These are phyloP conservation scores for Laterallus jamaicensis DNA, from an alignment of 2,113 vertebrate genomes.

Conservation along the genomic window DNA sequence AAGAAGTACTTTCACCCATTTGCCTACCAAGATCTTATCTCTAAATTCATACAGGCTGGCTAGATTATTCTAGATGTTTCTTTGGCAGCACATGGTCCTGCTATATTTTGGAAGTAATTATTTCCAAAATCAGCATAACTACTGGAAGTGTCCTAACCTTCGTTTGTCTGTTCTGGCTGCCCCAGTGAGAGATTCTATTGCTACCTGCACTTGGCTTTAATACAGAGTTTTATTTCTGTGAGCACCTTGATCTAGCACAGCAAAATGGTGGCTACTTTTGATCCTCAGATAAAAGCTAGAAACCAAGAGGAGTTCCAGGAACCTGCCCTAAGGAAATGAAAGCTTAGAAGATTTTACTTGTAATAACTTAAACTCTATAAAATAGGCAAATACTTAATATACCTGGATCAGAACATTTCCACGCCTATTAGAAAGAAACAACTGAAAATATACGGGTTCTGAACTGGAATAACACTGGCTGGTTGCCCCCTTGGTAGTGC, in stretches of 20 bases:
- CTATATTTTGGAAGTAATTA: neutral
- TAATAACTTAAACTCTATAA: neutral
- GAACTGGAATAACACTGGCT: neutral
- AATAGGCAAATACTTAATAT: neutral
- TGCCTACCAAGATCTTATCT: neutral
- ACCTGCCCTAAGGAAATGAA: fast-evolving
- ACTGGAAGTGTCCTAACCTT: fast-evolving
- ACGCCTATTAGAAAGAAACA: neutral
- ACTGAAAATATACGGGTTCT: fast-evolving
- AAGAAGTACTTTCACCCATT: neutral
- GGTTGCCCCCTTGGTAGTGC: neutral
- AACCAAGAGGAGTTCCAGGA: neutral
- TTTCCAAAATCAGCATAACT: neutral
- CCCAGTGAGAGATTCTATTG: neutral
- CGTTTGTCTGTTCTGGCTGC: neutral
- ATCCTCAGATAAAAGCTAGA: neutral
- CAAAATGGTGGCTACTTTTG: neutral
- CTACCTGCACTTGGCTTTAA: neutral
- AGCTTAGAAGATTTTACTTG: neutral
- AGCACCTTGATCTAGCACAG: neutral
- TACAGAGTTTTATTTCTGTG: neutral
- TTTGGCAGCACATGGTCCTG: neutral
- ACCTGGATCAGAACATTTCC: neutral
- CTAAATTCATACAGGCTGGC: neutral
- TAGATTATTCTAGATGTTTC: neutral